These are phyloP conservation scores for Coccyzus lansbergi DNA, from an alignment of 2,797 vertebrate genomes.

Conservation along the genomic window DNA sequence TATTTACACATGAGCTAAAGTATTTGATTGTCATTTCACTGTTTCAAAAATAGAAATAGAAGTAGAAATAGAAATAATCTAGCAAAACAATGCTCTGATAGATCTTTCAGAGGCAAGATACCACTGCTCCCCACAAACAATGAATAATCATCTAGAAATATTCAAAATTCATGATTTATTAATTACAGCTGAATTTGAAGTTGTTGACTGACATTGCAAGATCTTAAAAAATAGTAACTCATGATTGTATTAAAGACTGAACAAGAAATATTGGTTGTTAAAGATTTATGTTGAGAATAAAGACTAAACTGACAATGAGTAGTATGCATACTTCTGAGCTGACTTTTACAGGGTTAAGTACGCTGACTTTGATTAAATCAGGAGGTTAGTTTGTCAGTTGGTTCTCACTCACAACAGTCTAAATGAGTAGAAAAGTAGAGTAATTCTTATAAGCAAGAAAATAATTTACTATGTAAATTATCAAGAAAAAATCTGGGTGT, in stretches of 20 bases:
- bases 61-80: not conserved
- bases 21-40: not conserved
- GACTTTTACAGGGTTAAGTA: not conserved
- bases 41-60: not conserved
- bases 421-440: not conserved
- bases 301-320: not conserved
- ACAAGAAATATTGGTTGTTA: not conserved
- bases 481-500: not conserved
- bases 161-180: not conserved
- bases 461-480: not conserved
- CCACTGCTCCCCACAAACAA: not conserved
- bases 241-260: not conserved
- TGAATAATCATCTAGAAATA: conserved; percentile 21
- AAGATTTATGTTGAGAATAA: not conserved
- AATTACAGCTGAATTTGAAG: not conserved
- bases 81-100: not conserved
- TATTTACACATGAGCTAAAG: not conserved
- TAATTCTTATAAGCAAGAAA: not conserved
- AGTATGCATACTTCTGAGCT: not conserved
- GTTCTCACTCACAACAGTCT: not conserved
- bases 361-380: not conserved
- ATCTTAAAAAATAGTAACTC: not conserved
- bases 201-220: not conserved
- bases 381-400: not conserved
- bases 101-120: not conserved